A percentile compares a stretch with the other conserved stretches of the same genome.
phyloP scores from a whole-genome alignment of 2,113 vertebrate genomes.

The Motacilla tschutschensis region DNA sequence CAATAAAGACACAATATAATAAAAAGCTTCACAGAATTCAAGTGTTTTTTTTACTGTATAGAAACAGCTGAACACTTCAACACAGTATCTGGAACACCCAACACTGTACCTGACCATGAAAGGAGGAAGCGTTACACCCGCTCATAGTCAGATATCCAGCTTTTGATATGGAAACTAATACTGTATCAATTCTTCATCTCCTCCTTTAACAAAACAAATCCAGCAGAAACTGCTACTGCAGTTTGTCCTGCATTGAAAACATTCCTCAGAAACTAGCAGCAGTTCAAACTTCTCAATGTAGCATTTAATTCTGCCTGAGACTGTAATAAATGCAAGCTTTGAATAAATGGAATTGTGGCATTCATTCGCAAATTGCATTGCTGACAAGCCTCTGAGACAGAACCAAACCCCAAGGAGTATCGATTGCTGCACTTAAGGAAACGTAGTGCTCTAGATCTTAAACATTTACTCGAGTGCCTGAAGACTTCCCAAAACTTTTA shows the following conservation, averaged over 20 bases:
- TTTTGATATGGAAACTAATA: neutral
- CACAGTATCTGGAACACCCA: neutral
- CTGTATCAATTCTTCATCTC: neutral
- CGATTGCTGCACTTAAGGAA: neutral
- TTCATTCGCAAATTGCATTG: neutral
- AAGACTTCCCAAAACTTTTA: constrained; percentile 14
- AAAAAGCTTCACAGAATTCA: constrained; percentile 2
- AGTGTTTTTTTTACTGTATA: neutral
- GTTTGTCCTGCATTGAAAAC: neutral
- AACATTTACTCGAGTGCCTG: neutral
- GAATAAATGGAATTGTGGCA: neutral
- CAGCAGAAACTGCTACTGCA: neutral
- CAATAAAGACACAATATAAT: neutral
- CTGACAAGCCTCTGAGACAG: neutral
- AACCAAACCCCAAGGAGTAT: constrained; percentile 9
- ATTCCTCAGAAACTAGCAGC: neutral
- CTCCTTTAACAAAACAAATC: neutral
- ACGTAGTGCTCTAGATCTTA: neutral
- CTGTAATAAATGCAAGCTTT: neutral
- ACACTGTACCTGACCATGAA: neutral
- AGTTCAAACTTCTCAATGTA: neutral
- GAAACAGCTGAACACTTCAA: neutral
- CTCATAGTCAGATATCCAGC: neutral
- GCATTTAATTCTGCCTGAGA: neutral
- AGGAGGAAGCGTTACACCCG: neutral